phyloP scores from a whole-genome alignment of 2,113 vertebrate species.

The Channa argus region DNA sequence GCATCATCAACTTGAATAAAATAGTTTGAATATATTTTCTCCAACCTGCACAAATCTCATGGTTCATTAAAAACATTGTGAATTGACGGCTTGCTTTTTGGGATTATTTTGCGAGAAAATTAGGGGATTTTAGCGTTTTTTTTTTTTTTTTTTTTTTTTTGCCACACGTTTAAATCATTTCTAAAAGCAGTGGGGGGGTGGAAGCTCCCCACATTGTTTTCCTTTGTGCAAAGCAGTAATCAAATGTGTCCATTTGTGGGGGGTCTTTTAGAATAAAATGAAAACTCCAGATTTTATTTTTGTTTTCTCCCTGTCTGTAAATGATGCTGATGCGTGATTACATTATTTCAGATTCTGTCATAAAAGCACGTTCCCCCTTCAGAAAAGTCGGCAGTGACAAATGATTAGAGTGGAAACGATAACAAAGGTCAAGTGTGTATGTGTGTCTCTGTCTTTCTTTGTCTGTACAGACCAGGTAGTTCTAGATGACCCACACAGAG shows the following conservation, averaged over 20 bases:
- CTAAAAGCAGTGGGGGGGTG: slow-evolving; percentile 8
- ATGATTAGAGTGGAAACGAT: not conserved
- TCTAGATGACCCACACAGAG: slow-evolving; percentile 24
- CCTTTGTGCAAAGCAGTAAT: slow-evolving; percentile 13
- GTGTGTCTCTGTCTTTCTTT: not conserved
- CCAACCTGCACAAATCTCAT: too few relatives aligned
- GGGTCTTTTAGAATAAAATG: not conserved
- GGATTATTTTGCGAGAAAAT: too few relatives aligned
- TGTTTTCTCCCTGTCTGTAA: not conserved
- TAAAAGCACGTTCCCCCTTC: not conserved
- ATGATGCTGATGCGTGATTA: not conserved
- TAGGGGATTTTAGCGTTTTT: too few relatives aligned
- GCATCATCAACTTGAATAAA: too few relatives aligned
- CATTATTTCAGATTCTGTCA: not conserved
- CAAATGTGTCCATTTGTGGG: slow-evolving; percentile 1
- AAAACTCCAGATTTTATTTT: not conserved
- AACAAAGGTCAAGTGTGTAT: not conserved
- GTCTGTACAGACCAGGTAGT: slow-evolving; percentile 21
- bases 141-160: too few relatives aligned
- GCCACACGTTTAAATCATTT: slow-evolving; percentile 8
- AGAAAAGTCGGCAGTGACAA: not conserved
- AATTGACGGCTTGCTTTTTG: not conserved
- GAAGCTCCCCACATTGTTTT: not conserved
- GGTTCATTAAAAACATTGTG: not conserved
- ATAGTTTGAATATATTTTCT: too few relatives aligned